These are phyloP conservation scores for Caenorhabditis sulstoni DNA, from an alignment of 2,888 invertebrate species.

Conservation along the genomic window DNA sequence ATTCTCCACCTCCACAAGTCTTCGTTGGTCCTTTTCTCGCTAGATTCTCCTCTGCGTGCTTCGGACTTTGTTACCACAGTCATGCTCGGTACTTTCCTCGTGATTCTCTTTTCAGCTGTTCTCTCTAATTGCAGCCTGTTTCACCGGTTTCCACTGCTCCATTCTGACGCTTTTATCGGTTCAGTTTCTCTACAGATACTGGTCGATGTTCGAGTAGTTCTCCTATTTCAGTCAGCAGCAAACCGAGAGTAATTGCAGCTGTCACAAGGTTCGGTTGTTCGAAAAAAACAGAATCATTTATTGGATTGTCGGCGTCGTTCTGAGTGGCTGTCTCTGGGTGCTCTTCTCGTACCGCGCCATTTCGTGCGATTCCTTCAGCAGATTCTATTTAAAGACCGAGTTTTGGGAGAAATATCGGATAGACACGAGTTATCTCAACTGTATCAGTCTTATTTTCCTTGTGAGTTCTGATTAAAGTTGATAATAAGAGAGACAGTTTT, in stretches of 20 bases:
- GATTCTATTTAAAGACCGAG: neutral
- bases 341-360: conserved; percentile 10
- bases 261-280: conserved; percentile 8
- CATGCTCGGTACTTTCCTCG: conserved; percentile 9
- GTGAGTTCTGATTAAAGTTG: conserved; percentile 1
- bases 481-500: too few species aligned
- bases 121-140: conserved; percentile 3
- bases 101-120: too few species aligned
- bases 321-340: conserved; percentile 17
- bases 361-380: neutral
- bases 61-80: neutral
- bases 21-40: conserved; percentile 12
- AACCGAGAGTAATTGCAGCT: neutral
- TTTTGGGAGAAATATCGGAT: neutral
- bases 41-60: neutral
- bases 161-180: conserved; percentile 19
- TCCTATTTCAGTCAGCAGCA: too few species aligned
- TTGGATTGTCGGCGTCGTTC: conserved; percentile 17
- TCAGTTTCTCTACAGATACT: conserved; percentile 35
- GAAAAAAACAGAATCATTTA: neutral
- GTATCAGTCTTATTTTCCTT: conserved; percentile 9
- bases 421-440: conserved; percentile 3
- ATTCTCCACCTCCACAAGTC: conserved; percentile 13
- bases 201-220: conserved; percentile 21
- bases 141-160: conserved; percentile 24